Percentiles rank a stretch among this genome's conserved stretches.
These are phyloP conservation scores for Dreissena polymorpha DNA, from an alignment of 1,140 invertebrate species.

Conservation along the genomic window DNA sequence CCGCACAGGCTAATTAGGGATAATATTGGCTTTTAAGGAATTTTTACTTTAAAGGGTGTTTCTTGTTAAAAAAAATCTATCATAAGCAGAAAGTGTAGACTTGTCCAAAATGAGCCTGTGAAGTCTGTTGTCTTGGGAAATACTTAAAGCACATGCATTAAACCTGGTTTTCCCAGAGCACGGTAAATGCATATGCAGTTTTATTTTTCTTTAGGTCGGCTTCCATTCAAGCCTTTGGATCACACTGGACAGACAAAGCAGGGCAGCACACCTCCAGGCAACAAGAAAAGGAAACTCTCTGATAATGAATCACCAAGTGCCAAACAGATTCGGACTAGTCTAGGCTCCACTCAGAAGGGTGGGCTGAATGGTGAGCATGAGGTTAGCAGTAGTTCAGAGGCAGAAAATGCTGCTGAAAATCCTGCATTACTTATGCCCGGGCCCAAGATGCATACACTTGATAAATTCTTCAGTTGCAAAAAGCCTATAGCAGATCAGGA, in stretches of 20 bases:
- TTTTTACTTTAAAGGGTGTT: not conserved
- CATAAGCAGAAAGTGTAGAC: not conserved
- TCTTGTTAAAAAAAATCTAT: not conserved
- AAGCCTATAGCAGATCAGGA: slow-evolving; percentile 46
- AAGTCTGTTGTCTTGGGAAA: not conserved
- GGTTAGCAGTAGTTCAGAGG: slow-evolving; percentile 72
- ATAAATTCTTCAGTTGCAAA: slow-evolving; percentile 54
- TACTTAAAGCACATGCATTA: not conserved
- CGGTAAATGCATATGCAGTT: not conserved
- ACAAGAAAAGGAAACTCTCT: slow-evolving; percentile 70
- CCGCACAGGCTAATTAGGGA: no score
- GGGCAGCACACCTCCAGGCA: slow-evolving; percentile 20
- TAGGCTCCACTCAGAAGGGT: slow-evolving; percentile 5
- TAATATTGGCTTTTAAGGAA: not conserved
- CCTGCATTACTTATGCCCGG: not conserved
- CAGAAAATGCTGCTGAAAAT: slow-evolving; percentile 48
- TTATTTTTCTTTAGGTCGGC: slow-evolving; percentile 57
- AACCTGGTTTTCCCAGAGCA: not conserved
- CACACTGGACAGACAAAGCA: slow-evolving; percentile 26
- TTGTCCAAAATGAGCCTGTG: not conserved
- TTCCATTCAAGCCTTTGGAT: slow-evolving; percentile 66
- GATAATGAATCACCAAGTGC: slow-evolving; percentile 59
- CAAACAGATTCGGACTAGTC: slow-evolving; percentile 57
- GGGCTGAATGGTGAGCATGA: slow-evolving; percentile 60
- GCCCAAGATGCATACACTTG: slow-evolving; percentile 49